Conservation (phyloP, 2,888 invertebrate species). For the Seira musarum region DNA sequence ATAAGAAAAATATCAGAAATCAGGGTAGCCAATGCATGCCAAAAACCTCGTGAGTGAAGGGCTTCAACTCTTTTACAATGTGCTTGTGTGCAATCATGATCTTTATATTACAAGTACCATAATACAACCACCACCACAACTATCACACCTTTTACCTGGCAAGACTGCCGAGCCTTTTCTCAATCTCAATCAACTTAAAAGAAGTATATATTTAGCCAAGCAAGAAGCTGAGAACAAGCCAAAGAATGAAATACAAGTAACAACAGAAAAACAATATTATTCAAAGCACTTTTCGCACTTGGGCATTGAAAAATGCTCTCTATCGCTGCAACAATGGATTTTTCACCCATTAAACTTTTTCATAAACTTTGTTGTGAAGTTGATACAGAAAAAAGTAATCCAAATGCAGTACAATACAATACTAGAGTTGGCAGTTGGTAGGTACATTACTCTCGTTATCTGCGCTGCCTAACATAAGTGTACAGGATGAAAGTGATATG, state of each 20-base stretch:
- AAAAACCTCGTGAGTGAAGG: neutral
- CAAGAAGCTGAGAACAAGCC: conserved; percentile 2
- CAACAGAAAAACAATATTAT: neutral
- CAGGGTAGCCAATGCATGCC: neutral
- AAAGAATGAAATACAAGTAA: neutral
- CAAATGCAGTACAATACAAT: neutral
- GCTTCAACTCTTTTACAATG: neutral
- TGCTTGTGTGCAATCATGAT: neutral
- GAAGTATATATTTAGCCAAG: conserved; percentile 16
- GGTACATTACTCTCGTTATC: neutral
- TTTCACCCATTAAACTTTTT: neutral
- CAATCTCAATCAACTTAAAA: neutral
- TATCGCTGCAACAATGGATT: conserved; percentile 1
- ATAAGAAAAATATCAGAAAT: neutral
- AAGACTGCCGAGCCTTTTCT: neutral
- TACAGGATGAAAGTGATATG: conserved; percentile 32
- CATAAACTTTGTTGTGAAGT: neutral
- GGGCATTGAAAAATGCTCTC: conserved; percentile 16
- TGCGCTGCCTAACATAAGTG: neutral
- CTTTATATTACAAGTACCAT: neutral
- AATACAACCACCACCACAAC: too few species aligned
- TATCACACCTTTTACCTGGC: too few species aligned
- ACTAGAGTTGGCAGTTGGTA: too few species aligned
- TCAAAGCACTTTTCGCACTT: too few species aligned
- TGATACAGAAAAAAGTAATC: neutral